These are phyloP conservation scores for Halocaridina rubra DNA, from an alignment of 2,888 invertebrate species.

Conservation along the genomic window DNA sequence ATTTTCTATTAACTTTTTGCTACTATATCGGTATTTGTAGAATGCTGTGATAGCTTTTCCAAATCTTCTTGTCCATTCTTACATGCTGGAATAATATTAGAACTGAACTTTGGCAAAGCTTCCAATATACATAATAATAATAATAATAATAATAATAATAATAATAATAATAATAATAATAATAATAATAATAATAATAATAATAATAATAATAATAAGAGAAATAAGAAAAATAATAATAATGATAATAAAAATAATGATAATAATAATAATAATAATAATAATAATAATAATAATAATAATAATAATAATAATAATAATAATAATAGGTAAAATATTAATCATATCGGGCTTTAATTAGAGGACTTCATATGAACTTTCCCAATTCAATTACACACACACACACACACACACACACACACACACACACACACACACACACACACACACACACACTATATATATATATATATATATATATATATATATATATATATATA, in stretches of 20 bases:
- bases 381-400: not conserved
- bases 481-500: no score
- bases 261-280: conserved; percentile 11
- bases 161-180: not conserved
- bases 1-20: no score
- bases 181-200: not conserved
- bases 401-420: not conserved
- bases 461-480: no score
- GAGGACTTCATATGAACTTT: not conserved
- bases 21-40: no score
- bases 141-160: not conserved
- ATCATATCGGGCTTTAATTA: not conserved
- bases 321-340: not conserved
- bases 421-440: not conserved
- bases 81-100: not conserved
- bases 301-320: not conserved
- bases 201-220: no score
- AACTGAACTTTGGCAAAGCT: not conserved
- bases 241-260: not conserved
- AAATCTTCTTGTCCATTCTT: not conserved
- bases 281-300: not conserved
- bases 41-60: not conserved
- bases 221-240: no score
- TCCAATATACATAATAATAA: not conserved
- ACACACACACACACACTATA: no score